phyloP scores from a whole-genome alignment of 64 coral and sea anemone genomes.

The Stylophora pistillata region DNA sequence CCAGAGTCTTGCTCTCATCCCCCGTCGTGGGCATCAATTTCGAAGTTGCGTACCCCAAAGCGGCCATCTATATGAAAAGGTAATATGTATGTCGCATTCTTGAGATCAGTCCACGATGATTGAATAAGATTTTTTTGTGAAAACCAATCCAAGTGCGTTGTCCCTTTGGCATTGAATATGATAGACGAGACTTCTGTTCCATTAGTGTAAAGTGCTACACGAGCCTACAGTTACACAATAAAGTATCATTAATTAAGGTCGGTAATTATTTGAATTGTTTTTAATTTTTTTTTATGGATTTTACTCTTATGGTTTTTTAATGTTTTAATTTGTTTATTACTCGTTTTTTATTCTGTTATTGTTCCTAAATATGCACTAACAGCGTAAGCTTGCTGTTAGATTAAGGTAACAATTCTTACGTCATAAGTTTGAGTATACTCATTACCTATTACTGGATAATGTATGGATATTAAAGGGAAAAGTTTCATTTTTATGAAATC shows the following conservation, averaged over 20 bases:
- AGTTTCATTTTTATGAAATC: too few species aligned
- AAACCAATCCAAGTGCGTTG: slow-evolving; percentile 5
- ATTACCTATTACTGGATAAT: too few species aligned
- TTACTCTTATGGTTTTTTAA: background rate
- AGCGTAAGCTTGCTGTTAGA: too few species aligned
- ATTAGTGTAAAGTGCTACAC: slow-evolving; percentile 8
- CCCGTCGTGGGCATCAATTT: background rate
- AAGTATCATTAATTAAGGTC: background rate
- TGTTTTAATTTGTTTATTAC: background rate
- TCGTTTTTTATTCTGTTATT: too few species aligned
- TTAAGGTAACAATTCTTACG: too few species aligned
- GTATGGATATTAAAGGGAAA: too few species aligned
- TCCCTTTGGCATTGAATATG: background rate
- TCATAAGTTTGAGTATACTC: too few species aligned
- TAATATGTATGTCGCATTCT: background rate
- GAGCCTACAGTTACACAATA: background rate
- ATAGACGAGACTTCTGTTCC: background rate
- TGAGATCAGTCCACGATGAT: slow-evolving; percentile 37
- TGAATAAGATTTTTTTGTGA: background rate
- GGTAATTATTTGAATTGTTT: background rate
- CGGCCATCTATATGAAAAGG: slow-evolving; percentile 8
- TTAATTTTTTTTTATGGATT: background rate
- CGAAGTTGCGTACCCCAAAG: background rate
- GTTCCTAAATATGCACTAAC: too few species aligned
- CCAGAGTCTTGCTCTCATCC: background rate